phyloP scores from a whole-genome alignment of 2,113 vertebrate genomes.

The Alligator sinensis region DNA sequence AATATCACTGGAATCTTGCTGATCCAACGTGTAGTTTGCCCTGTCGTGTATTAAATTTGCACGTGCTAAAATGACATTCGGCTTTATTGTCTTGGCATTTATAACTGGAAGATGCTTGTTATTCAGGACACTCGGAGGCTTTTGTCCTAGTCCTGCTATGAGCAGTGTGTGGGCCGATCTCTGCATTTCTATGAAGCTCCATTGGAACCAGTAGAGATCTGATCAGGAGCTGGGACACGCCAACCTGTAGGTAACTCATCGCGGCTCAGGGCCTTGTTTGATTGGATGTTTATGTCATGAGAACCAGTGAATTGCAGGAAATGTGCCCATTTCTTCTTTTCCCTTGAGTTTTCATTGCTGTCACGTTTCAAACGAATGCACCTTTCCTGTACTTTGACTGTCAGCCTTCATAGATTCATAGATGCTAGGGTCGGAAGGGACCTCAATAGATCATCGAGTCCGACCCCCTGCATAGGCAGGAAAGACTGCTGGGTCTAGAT shows the following conservation, averaged over 20 bases:
- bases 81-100: conserved; percentile 36
- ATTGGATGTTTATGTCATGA: background rate
- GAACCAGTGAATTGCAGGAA: no score
- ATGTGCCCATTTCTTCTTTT: no score
- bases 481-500: no score
- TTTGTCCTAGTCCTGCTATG: background rate
- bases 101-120: conserved; percentile 17
- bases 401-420: no score
- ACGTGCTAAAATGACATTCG: conserved; percentile 36
- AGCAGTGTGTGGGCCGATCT: background rate
- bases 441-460: no score
- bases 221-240: background rate
- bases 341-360: no score
- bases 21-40: conserved; percentile 38
- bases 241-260: background rate
- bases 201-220: background rate
- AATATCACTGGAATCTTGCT: conserved; percentile 44
- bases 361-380: no score
- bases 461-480: no score
- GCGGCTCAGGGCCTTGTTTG: background rate
- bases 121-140: background rate
- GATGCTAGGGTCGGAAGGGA: no score
- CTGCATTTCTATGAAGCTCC: background rate
- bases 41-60: background rate
- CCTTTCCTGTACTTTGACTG: no score